Conservation (phyloP, 2,113 vertebrate species). For the Noctilio leporinus region DNA sequence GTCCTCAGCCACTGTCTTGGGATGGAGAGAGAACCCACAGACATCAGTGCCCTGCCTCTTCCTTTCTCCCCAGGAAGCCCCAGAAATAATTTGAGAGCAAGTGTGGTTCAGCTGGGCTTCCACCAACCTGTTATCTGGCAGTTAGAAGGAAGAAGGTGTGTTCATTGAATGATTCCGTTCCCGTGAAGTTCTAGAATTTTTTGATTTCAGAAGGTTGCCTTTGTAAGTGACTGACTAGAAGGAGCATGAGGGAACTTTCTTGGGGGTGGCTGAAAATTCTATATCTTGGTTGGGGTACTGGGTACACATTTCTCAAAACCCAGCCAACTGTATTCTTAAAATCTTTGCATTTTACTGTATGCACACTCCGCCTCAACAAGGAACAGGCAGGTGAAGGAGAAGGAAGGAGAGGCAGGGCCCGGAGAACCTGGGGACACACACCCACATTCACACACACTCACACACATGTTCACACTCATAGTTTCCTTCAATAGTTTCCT, state of each 20-base stretch:
- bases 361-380: fast-evolving
- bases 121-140: not conserved
- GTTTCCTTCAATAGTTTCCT: not conserved
- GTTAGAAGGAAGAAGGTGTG: not conserved
- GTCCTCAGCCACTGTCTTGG: not conserved
- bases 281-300: not conserved
- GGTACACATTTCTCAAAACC: not conserved
- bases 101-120: not conserved
- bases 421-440: not conserved
- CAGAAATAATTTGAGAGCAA: not conserved
- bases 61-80: not conserved
- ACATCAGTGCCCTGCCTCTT: not conserved
- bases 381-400: not conserved
- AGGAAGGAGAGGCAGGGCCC: not conserved
- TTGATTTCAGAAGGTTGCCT: not conserved
- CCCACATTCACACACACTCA: not conserved
- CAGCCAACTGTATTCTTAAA: not conserved
- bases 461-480: not conserved
- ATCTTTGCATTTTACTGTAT: not conserved
- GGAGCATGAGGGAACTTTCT: not conserved
- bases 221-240: not conserved
- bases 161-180: fast-evolving
- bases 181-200: not conserved
- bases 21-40: not conserved
- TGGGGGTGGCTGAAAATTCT: not conserved